A percentile compares a stretch with the other conserved stretches of the same genome.
Conservation (phyloP, 1,140 invertebrate species). For the Sitodiplosis mosellana region DNA sequence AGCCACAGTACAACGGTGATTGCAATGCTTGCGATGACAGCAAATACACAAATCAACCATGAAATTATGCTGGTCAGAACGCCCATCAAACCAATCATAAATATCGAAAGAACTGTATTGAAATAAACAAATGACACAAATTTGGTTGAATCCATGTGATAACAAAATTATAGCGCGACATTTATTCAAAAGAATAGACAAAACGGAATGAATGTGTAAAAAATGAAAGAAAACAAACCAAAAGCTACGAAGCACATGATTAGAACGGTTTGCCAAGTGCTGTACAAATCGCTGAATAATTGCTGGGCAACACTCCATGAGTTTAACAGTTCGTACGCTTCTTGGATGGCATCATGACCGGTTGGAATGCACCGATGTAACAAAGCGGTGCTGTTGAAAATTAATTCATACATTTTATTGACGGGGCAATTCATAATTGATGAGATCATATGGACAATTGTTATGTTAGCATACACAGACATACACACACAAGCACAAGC, state of each 20-base stretch:
- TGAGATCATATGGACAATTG: no score
- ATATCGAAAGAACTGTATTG: slow-evolving; percentile 55
- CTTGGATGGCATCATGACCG: slow-evolving; percentile 30
- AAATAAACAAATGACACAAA: slow-evolving; percentile 13
- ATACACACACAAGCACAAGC: no score
- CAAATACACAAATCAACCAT: slow-evolving; percentile 67
- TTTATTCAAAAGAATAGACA: background rate
- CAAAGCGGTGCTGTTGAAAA: slow-evolving; percentile 40
- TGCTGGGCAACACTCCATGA: slow-evolving; percentile 75
- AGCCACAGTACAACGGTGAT: slow-evolving; percentile 74
- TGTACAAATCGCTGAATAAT: slow-evolving; percentile 70
- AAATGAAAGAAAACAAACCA: slow-evolving; percentile 34
- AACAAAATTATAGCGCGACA: background rate
- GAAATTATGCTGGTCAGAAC: slow-evolving; percentile 65
- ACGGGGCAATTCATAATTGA: background rate
- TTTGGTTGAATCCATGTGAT: background rate
- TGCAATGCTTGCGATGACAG: slow-evolving; percentile 51
- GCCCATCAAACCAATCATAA: slow-evolving; percentile 69
- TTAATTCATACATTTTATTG: background rate
- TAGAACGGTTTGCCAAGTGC: slow-evolving; percentile 68
- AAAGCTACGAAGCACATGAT: slow-evolving; percentile 63
- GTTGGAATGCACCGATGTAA: slow-evolving; percentile 76
- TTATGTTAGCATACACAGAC: no score
- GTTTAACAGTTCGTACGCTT: slow-evolving; percentile 66
- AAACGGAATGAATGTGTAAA: background rate